Base-by-base conservation (phyloP, 2,888 invertebrate genomes). In the Brachyptera risi region DNA sequence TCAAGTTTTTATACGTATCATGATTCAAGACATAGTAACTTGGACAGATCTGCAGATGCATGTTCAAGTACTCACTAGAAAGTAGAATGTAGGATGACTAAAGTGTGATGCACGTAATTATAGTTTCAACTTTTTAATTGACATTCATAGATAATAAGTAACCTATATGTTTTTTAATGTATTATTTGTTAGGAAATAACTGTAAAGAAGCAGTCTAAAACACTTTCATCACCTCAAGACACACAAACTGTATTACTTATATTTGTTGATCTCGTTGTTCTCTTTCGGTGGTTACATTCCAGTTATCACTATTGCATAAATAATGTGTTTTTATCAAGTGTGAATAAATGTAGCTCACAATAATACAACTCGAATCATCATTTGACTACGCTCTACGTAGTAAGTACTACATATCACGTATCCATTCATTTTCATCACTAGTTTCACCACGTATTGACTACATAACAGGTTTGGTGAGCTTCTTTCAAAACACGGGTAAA, bases 281-380 rank as follows among this genome's bases (percentile, higher is more conserved):
- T 19, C 35, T 37, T 35, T 51, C 7, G 51, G 19, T 54, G 17
- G 13, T 15, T 15, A 31, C 54, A 54, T 54, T 54, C 35, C 31
- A 51, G 13, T 51, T 51, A 35, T 54, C 54, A 54, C 54, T 19
- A 54, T 54, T 54, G 31, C 54, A 37, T n/a, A 54, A 35, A 4
- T n/a, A n/a, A n/a, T 21, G 7, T 60, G 60, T 60, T 60, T 60
- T 35, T 31, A 35, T 56, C 21, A 44, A 47, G 47, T 60, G 60
- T 60, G 56, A 56, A 60, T 60, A 37, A 56, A 60, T 54, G 54
- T 60, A n/a, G 56, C 47, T 44, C 56, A 44, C 44, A 26, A 26
- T 51, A 56, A 37, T 50, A 37, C 49, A 15, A 50, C 21, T 31
- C n/a, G n/a, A n/a, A 31, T 31, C 31, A 31, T 31, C 31, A 4